Percentiles rank a stretch among this genome's conserved stretches.
These are phyloP conservation scores for Dilophus febrilis DNA, from an alignment of 2,888 invertebrate species.

Conservation along the genomic window DNA sequence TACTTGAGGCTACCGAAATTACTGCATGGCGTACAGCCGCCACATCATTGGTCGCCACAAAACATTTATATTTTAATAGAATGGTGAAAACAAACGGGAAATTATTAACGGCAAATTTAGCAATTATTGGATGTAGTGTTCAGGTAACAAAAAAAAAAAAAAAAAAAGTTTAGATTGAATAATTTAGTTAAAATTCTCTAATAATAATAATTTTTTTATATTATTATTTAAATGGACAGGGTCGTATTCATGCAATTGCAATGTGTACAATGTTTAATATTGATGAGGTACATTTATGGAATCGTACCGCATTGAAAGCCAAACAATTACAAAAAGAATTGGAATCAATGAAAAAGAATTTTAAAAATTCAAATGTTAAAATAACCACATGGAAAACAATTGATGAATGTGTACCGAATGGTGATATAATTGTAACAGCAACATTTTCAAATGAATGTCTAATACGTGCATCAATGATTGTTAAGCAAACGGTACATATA, in stretches of 20 bases:
- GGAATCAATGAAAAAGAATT: constrained; percentile 11
- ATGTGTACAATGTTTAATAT: constrained; percentile 32
- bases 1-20: constrained; percentile 35
- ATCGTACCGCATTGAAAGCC: constrained; percentile 29
- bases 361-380: constrained; percentile 10
- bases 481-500: constrained; percentile 3
- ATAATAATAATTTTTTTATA: no score
- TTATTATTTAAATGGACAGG: no score
- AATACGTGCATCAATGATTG: constrained; percentile 38
- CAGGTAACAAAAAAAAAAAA: no score
- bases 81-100: not conserved
- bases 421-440: constrained; percentile 44
- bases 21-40: constrained; percentile 40
- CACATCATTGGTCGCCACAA: constrained; percentile 38
- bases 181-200: no score
- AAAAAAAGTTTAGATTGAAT: no score
- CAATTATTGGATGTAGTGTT: constrained; percentile 36
- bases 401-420: constrained; percentile 34
- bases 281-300: constrained; percentile 37
- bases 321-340: constrained; percentile 22
- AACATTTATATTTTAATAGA: constrained; percentile 28
- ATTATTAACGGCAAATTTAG: constrained; percentile 18
- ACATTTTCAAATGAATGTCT: constrained; percentile 36
- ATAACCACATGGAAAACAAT: constrained; percentile 19
- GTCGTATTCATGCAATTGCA: constrained; percentile 33